Base-by-base conservation (phyloP, 1,140 invertebrate genomes). In the Diabrotica undecimpunctata region DNA sequence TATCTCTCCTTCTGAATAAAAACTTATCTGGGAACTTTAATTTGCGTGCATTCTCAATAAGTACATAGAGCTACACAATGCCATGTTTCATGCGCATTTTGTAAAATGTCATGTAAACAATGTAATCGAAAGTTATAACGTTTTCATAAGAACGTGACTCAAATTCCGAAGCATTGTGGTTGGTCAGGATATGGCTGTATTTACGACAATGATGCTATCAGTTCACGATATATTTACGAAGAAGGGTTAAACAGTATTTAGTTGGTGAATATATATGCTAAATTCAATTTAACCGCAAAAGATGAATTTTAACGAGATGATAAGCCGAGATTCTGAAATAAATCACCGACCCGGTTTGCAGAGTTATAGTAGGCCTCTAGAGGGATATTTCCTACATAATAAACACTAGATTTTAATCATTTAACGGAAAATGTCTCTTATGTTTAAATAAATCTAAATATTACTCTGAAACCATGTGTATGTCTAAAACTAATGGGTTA, bases 71-170 rank as follows among this genome's bases (percentile, higher is more conserved):
- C 0, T 46, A 46, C 11, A 54, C n/a, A 13, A n/a, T 54, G 8
- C 14, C 53, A 54, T 54, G 5, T 54, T 25, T 54, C 53, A 10
- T 54, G 53, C 25, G 25, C 54, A 56, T 56, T 56, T 36, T 25
- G 13, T 56, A 25, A 46, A 4, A 36, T 56, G 54, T 35, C 54
- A 56, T 56, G 13, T 14, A 56, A 56, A 56, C 54, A 56, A 56
- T 56, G 54, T 56, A 36, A 56, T 56, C 6, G 54, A 56, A 56
- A 56, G 54, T 56, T 35, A 56, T 56, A 56, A 56, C 13, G 54
- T 56, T 56, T 56, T 56, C 54, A 56, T 56, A 56, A 35, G 54
- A 56, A 35, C 54, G 54, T 56, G 54, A 56, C 54, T 56, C 9
- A 56, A 56, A 56, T 56, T 35, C 54, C 54, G 5, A 25, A 56